Evolutionary conservation across 2,888 invertebrate genomes (phyloP).

Genomic region (Drosophila robusta): DNA sequence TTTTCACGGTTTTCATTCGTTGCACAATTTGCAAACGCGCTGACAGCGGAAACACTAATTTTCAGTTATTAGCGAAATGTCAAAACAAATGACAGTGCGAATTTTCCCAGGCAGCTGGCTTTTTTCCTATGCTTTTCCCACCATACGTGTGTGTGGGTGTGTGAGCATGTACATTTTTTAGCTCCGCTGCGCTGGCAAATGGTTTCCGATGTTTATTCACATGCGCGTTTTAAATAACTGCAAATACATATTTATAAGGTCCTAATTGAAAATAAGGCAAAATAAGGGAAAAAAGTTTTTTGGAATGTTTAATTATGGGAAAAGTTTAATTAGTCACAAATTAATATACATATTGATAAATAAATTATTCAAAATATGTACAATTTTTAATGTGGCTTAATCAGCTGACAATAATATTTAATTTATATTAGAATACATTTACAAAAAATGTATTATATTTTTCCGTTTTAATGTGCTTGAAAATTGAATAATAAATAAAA

Average conservation of each 20-base stretch:
- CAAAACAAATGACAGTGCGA: slow-evolving; percentile 65
- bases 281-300: neutral
- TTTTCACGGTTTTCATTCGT: slow-evolving; percentile 9
- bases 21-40: slow-evolving; percentile 23
- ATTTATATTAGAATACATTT: no score
- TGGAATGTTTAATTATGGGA: neutral
- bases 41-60: slow-evolving; percentile 61
- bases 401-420: no score
- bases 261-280: neutral
- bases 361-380: no score
- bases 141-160: neutral
- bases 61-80: slow-evolving; percentile 71
- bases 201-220: slow-evolving; percentile 3
- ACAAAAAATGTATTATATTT: no score
- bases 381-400: no score
- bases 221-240: slow-evolving; percentile 3
- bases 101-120: slow-evolving; percentile 23
- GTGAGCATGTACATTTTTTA: slow-evolving; percentile 6
- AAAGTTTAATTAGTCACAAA: no score
- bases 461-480: no score
- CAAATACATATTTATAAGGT: neutral
- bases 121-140: slow-evolving; percentile 8
- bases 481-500: no score
- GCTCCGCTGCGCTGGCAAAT: slow-evolving; percentile 1
- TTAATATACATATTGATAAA: no score